phyloP scores from a whole-genome alignment of 1,140 invertebrate genomes.

The Bombus sibiricus region DNA sequence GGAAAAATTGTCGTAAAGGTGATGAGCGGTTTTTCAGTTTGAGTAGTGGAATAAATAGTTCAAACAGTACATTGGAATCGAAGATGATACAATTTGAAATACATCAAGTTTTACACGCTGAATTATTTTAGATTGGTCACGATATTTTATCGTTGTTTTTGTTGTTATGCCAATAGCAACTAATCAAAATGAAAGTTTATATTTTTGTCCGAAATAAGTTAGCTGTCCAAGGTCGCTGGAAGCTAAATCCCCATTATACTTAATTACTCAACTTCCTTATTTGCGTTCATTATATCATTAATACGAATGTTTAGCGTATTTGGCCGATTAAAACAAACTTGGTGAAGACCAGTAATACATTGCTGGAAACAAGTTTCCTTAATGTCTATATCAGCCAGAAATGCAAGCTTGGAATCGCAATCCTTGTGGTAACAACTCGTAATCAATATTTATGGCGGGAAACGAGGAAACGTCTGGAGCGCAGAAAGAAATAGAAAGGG shows the following conservation, averaged over 20 bases:
- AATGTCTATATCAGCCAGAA: constrained; percentile 15
- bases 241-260: background rate
- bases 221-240: background rate
- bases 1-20: too few relatives aligned
- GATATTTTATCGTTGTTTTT: too few relatives aligned
- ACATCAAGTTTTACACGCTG: too few relatives aligned
- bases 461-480: constrained; percentile 4
- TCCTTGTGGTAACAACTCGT: background rate
- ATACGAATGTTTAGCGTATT: background rate
- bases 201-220: background rate
- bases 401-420: background rate
- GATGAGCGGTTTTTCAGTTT: too few relatives aligned
- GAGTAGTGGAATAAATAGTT: too few relatives aligned
- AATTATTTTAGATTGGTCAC: too few relatives aligned
- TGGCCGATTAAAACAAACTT: background rate
- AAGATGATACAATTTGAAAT: too few relatives aligned
- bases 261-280: background rate
- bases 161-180: too few relatives aligned
- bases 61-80: too few relatives aligned
- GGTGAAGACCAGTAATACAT: constrained; percentile 3
- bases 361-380: constrained; percentile 16
- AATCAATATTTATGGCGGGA: constrained; percentile 22
- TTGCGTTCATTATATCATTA: background rate
- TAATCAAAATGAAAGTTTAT: background rate
- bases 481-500: constrained; percentile 2